Base-by-base conservation (phyloP, 2,888 invertebrate genomes). In the Cheilosia vernalis region DNA sequence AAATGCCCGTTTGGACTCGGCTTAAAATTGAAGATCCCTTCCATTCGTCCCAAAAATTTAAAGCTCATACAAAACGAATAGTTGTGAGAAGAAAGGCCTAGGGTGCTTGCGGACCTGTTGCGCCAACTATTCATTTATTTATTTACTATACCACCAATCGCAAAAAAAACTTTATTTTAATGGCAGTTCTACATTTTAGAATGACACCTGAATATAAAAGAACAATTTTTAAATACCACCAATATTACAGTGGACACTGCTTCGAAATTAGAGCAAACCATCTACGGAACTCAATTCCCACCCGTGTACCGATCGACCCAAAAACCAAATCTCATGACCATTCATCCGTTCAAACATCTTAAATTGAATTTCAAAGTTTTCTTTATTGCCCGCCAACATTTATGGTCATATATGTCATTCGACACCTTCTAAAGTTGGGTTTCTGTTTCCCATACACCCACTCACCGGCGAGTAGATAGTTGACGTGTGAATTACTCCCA, bases 401-500 rank as follows among this genome's bases (percentile, higher is more conserved):
- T 67, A 60, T 19, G 40, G 53, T 73, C 61, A 74, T 17, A 51
- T 44, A 44, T 19, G 67, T 60, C 64, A 79, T 61, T 49, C 67
- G 61, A 67, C 72, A 58, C 30, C 44, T 24, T n/a, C 58, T 4
- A 44, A 53, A 19, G 17, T 44, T 27, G 40, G 47, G 53, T 27
- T 55, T 66, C 53, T 67, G 67, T 63, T 63, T 78, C 55, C 53
- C 66, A 80, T 37, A 30, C 80, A 61, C 80, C 80, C 73, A 80
- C 80, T 60, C 53, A 70, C 13, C n/a, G n/a, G 10, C 37, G 21
- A 33, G n/a, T 56, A 7, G 6, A 19, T 42, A 49, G 40, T 56
- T 63, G 49, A 81, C 21, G 61, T 81, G 81, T 69, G 24, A 81
- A 74, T 81, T 74, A 53, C 56, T 63, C 51, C 55, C 63, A 81